Conservation (phyloP, 2,797 vertebrate species). For the Cuniculus paca region DNA sequence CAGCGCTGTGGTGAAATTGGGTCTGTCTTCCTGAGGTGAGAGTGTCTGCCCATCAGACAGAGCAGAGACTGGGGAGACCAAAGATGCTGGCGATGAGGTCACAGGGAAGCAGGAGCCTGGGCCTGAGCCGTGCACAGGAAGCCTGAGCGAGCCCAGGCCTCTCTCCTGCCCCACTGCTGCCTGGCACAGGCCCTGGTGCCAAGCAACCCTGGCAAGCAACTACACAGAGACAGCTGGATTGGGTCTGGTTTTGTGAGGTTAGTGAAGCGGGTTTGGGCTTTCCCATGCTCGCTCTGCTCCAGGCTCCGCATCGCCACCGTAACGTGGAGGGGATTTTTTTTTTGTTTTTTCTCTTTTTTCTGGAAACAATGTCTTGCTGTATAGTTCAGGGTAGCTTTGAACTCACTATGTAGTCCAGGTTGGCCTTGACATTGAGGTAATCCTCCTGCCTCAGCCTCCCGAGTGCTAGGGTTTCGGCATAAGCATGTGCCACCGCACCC, state of each 20-base stretch:
- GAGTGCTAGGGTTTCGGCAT: neutral
- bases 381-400: neutral
- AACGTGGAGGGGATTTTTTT: neutral
- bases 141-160: neutral
- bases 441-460: neutral
- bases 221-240: neutral
- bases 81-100: neutral
- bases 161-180: neutral
- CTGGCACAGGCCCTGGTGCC: neutral
- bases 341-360: neutral
- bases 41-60: too few species aligned
- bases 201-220: neutral
- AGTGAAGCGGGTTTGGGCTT: neutral
- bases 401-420: neutral
- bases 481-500: neutral
- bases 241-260: neutral
- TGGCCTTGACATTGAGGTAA: neutral
- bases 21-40: neutral
- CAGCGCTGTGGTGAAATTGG: neutral
- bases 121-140: neutral
- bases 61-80: neutral
- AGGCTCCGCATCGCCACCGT: neutral
- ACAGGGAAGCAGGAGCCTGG: neutral
- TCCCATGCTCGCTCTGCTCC: neutral
- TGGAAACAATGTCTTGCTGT: neutral